Percentiles rank a stretch among this genome's conserved stretches.
Evolutionary conservation across 2,113 vertebrate genomes (phyloP).

Genomic region (Hipposideros armiger): DNA sequence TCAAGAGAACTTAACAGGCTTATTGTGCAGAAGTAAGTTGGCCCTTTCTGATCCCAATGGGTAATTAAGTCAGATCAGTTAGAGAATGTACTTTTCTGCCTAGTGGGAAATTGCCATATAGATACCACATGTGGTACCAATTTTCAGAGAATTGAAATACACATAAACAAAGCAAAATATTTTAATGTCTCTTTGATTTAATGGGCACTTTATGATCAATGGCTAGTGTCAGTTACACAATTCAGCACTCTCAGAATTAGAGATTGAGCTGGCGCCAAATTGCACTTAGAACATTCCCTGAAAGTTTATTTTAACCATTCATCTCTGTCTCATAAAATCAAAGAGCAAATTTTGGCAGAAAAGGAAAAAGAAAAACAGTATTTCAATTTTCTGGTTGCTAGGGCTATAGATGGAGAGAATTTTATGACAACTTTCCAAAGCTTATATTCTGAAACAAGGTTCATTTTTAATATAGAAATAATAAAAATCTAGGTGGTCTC

Average conservation of each 20-base stretch:
- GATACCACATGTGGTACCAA: conserved; percentile 47
- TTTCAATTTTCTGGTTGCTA: conserved; percentile 66
- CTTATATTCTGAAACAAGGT: conserved; percentile 56
- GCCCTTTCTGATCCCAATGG: conserved; percentile 58
- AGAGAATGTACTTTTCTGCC: conserved; percentile 35
- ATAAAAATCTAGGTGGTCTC: conserved; percentile 67
- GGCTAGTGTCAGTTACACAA: conserved; percentile 41
- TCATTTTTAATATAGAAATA: conserved; percentile 72
- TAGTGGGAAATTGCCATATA: conserved; percentile 35
- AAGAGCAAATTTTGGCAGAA: conserved; percentile 57
- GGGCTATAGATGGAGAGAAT: conserved; percentile 38
- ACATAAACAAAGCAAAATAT: conserved; percentile 70
- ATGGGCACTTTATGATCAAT: conserved; percentile 35
- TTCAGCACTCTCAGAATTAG: conserved; percentile 12
- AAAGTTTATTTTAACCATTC: conserved; percentile 73
- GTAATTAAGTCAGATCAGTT: conserved; percentile 56
- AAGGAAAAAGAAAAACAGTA: not conserved
- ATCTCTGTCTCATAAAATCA: conserved; percentile 72
- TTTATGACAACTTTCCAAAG: conserved; percentile 68
- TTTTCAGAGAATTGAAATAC: conserved; percentile 58
- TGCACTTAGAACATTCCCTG: conserved; percentile 23
- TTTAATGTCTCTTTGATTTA: conserved; percentile 54
- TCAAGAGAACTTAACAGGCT: conserved; percentile 56
- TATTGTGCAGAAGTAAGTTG: conserved; percentile 57
- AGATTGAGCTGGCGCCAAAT: not conserved